Conservation (phyloP, 1,140 invertebrate species). For the Drosophila orosa region DNA sequence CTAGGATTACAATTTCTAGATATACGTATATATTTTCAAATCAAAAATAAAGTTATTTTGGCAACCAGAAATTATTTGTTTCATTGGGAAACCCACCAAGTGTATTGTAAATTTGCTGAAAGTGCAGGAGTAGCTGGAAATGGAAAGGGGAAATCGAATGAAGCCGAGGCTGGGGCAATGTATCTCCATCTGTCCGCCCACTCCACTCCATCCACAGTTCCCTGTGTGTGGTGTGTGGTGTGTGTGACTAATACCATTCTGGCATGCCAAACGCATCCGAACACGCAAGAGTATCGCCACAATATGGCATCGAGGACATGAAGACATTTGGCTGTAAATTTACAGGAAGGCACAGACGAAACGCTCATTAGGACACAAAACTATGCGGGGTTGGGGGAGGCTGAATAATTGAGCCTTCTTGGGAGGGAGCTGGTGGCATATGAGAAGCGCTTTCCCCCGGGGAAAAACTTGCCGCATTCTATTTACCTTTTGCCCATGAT, state of each 20-base stretch:
- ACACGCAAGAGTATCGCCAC: conserved; percentile 62
- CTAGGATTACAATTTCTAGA: too few species aligned
- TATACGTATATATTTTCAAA: background rate
- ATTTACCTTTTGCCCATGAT: conserved; percentile 76
- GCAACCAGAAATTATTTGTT: too few species aligned
- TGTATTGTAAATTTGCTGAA: background rate
- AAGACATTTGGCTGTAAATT: conserved; percentile 62
- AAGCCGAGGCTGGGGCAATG: conserved; percentile 18
- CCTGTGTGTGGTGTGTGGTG: background rate
- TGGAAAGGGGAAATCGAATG: conserved; percentile 5
- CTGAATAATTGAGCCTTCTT: conserved; percentile 15
- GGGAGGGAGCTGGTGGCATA: conserved; percentile 39
- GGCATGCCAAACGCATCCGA: conserved; percentile 72
- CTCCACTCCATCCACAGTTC: background rate
- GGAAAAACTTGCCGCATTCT: conserved; percentile 56
- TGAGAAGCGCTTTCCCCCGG: conserved; percentile 48
- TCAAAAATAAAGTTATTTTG: background rate
- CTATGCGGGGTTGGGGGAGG: conserved; percentile 13
- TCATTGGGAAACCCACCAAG: background rate
- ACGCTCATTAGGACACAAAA: conserved; percentile 66
- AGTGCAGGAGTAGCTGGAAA: background rate
- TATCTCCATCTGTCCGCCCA: conserved; percentile 32
- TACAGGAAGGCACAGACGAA: conserved; percentile 37
- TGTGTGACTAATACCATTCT: conserved; percentile 77
- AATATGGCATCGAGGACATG: conserved; percentile 45